Evolutionary conservation across 2,113 vertebrate species (phyloP).

Genomic region (Phalacrocorax carbo): DNA sequence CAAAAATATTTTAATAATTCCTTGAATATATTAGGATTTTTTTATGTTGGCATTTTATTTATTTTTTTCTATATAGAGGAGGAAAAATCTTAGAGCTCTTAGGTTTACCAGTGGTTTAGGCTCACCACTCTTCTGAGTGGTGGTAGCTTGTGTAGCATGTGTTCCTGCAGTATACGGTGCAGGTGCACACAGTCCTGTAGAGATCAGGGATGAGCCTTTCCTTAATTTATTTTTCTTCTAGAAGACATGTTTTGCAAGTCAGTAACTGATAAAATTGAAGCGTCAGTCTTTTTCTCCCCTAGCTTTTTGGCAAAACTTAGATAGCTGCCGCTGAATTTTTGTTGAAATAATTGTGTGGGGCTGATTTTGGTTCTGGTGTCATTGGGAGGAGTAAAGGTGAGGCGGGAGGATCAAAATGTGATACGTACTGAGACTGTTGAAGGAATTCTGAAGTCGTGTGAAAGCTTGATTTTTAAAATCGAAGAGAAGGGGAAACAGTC

Average conservation of each 20-base stretch:
- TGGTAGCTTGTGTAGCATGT: slow-evolving; percentile 16
- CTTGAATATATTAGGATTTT: slow-evolving; percentile 54
- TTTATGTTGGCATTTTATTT: slow-evolving; percentile 61
- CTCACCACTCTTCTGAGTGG: neutral
- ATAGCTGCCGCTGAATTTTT: neutral
- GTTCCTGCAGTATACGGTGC: neutral
- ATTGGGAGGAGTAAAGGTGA: neutral
- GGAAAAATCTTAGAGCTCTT: slow-evolving; percentile 17
- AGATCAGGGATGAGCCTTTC: slow-evolving; percentile 52
- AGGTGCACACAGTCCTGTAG: slow-evolving; percentile 19
- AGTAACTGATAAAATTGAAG: slow-evolving; percentile 1
- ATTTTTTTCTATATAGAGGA: neutral
- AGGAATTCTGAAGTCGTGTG: neutral
- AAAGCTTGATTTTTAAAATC: neutral
- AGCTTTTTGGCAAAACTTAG: slow-evolving; percentile 21
- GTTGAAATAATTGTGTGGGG: neutral
- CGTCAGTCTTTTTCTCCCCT: neutral
- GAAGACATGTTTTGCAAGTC: slow-evolving; percentile 25
- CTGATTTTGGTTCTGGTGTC: neutral
- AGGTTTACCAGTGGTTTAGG: slow-evolving; percentile 47
- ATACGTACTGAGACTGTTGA: neutral
- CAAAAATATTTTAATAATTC: slow-evolving; percentile 61
- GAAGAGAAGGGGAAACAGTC: too few species aligned
- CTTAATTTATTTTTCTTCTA: slow-evolving; percentile 46
- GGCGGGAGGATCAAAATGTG: neutral